Evolutionary conservation across 1,140 invertebrate species (phyloP).

Genomic region (Conopomorpha cramerella): DNA sequence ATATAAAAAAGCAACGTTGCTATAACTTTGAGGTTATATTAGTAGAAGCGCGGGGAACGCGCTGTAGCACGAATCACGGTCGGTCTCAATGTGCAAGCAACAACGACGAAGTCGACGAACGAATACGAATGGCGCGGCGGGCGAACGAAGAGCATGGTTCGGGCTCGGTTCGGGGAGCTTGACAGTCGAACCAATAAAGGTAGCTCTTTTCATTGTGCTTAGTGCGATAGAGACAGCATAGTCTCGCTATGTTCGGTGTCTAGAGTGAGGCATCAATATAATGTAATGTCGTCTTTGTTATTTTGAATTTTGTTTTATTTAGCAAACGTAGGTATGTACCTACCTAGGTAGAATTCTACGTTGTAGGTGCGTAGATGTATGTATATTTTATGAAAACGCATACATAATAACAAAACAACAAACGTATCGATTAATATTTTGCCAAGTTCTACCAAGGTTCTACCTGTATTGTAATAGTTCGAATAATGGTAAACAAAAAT

Average conservation of each 20-base stretch:
- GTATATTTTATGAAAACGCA: too few relatives aligned
- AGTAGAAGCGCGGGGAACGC: slow-evolving; percentile 53
- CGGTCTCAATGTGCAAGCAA: slow-evolving; percentile 57
- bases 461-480: too few relatives aligned
- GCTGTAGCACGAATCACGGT: slow-evolving; percentile 53
- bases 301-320: neutral
- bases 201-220: neutral
- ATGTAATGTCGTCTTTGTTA: neutral
- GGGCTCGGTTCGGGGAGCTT: too few relatives aligned
- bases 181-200: neutral
- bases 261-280: neutral
- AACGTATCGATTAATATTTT: too few relatives aligned
- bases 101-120: slow-evolving; percentile 22
- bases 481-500: too few relatives aligned
- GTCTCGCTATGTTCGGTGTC: neutral
- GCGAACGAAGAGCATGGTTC: slow-evolving; percentile 8
- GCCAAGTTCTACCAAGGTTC: too few relatives aligned
- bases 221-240: slow-evolving; percentile 2
- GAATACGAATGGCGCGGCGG: slow-evolving; percentile 8
- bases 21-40: slow-evolving; percentile 51
- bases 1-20: slow-evolving; percentile 32
- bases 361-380: too few relatives aligned
- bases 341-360: too few relatives aligned
- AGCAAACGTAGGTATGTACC: too few relatives aligned
- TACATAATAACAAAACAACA: too few relatives aligned